Evolutionary conservation across 2,888 invertebrate species (phyloP).

Genomic region (Empis stercorea): DNA sequence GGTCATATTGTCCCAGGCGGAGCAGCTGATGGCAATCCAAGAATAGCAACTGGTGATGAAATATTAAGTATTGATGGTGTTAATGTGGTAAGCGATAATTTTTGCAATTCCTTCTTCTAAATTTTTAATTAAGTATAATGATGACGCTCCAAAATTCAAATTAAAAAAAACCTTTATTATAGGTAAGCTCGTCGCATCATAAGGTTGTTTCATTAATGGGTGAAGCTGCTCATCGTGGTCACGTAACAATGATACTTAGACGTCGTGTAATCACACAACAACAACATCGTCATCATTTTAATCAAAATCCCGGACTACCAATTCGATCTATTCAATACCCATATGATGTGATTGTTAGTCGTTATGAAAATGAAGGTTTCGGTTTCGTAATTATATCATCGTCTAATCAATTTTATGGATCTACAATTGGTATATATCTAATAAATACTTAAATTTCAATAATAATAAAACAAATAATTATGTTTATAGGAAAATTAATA

Average conservation of each 20-base stretch:
- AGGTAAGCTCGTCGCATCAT: slow-evolving; percentile 74
- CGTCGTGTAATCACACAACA: slow-evolving; percentile 34
- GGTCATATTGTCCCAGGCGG: slow-evolving; percentile 95
- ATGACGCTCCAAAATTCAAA: too few species aligned
- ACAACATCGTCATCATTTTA: slow-evolving; percentile 17
- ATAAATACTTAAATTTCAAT: not conserved
- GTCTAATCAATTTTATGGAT: slow-evolving; percentile 62
- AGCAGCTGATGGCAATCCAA: slow-evolving; percentile 82
- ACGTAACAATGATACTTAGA: slow-evolving; percentile 67
- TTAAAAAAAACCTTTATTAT: slow-evolving; percentile 18
- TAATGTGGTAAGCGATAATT: slow-evolving; percentile 45
- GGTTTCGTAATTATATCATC: slow-evolving; percentile 98
- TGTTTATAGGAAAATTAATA: slow-evolving; percentile 69
- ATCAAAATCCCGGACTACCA: slow-evolving; percentile 17
- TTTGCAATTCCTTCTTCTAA: too few species aligned
- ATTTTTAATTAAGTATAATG: too few species aligned
- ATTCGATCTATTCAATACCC: slow-evolving; percentile 38
- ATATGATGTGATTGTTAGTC: slow-evolving; percentile 82
- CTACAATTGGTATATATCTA: slow-evolving; percentile 61
- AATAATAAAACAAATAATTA: not conserved
- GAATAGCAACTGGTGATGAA: slow-evolving; percentile 84
- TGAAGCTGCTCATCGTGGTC: slow-evolving; percentile 72
- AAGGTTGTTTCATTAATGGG: slow-evolving; percentile 89
- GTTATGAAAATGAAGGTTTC: slow-evolving; percentile 91
- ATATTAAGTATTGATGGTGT: slow-evolving; percentile 87